Conservation (phyloP, 2,888 invertebrate species). For the Abrostola triplasia region DNA sequence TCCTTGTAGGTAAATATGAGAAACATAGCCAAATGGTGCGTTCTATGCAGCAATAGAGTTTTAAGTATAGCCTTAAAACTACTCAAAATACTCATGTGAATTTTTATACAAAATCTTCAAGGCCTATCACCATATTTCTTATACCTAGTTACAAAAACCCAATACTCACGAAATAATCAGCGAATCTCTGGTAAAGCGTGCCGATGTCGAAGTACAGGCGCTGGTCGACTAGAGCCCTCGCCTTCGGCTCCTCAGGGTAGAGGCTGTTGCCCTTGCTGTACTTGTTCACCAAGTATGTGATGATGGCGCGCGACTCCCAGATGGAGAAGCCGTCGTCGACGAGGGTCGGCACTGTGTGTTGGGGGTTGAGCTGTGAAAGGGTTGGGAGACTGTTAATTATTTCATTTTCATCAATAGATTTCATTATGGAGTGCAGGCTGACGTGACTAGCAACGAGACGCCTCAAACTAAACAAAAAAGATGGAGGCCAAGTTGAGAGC, state of each 20-base stretch:
- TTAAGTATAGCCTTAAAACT: no score
- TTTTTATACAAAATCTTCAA: no score
- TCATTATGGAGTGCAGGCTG: no score
- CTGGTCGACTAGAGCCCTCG: slow-evolving; percentile 93
- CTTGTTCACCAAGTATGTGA: slow-evolving; percentile 93
- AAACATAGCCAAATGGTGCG: no score
- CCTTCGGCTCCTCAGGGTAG: slow-evolving; percentile 93
- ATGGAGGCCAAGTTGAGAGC: no score
- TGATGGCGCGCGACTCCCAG: slow-evolving; percentile 96
- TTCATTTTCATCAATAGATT: no score
- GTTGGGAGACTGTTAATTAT: not conserved
- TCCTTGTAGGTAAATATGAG: no score
- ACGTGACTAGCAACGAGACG: no score
- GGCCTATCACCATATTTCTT: no score
- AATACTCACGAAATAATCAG: slow-evolving; percentile 91
- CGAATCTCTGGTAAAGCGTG: slow-evolving; percentile 91
- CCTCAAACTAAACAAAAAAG: no score
- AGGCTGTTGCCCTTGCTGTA: slow-evolving; percentile 93
- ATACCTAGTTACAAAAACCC: not conserved
- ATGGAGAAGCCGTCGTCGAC: slow-evolving; percentile 94
- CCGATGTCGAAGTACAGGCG: slow-evolving; percentile 94
- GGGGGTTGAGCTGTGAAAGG: slow-evolving; percentile 91
- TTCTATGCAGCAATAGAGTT: no score
- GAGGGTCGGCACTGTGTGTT: slow-evolving; percentile 95
- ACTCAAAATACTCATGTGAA: no score